These are phyloP conservation scores for Acanthosepion lycidas DNA, from an alignment of 2,888 invertebrate species.

Conservation along the genomic window DNA sequence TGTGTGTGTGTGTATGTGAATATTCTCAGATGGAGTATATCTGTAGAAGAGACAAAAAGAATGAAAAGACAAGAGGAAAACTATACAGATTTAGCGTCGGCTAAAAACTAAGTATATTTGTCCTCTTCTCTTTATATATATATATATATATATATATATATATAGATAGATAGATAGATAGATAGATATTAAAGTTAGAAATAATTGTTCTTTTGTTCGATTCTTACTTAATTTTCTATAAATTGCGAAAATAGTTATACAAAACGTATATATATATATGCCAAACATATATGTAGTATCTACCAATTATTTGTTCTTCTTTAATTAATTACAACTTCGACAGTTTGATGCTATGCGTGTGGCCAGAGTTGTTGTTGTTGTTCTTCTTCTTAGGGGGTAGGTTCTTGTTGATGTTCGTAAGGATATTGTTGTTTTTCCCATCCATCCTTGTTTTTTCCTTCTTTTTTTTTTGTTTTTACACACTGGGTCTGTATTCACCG, in stretches of 20 bases:
- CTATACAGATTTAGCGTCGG: no score
- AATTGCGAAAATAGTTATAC: not conserved
- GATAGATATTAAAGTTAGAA: no score
- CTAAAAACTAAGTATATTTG: no score
- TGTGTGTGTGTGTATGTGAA: no score
- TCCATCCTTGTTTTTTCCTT: no score
- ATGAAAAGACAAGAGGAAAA: no score
- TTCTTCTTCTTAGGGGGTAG: no score
- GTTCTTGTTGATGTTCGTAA: not conserved
- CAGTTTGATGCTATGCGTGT: not conserved
- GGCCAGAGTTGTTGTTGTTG: not conserved
- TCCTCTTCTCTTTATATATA: not conserved
- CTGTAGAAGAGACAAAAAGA: no score
- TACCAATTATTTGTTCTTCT: not conserved
- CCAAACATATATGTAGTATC: not conserved
- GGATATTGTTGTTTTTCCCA: not conserved
- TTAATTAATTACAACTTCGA: not conserved
- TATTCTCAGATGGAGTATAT: no score
- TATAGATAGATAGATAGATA: not conserved
- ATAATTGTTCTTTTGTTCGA: not conserved
- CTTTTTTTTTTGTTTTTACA: not conserved
- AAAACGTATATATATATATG: not conserved
- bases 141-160: constrained; percentile 17
- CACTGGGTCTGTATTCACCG: constrained; percentile 35
- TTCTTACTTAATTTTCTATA: not conserved